A percentile compares a stretch with the other conserved stretches of the same genome.
phyloP scores from a whole-genome alignment of 1,140 invertebrate species.

The Sycophila sp. region DNA sequence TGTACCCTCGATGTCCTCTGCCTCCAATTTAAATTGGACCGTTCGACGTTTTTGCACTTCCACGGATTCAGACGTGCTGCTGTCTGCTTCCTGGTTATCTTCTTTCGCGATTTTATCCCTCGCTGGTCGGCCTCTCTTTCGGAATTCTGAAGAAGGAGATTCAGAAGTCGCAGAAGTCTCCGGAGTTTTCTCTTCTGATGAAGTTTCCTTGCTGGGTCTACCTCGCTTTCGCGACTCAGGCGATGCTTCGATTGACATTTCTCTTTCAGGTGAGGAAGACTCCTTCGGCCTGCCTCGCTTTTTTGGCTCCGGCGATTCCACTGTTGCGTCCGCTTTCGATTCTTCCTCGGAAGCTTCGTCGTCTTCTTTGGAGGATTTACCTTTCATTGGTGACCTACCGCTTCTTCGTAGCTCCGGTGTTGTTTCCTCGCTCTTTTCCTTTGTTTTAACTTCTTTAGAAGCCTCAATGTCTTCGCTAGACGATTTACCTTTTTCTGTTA shows the following conservation, averaged over 20 bases:
- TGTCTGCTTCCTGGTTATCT: neutral
- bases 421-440: too few species aligned
- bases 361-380: too few species aligned
- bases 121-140: neutral
- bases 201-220: neutral
- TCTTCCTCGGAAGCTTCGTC: too few species aligned
- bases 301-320: too few species aligned
- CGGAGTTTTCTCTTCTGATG: neutral
- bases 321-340: too few species aligned
- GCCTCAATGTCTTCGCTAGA: too few species aligned
- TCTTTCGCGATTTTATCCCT: neutral
- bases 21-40: neutral
- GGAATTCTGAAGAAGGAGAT: neutral
- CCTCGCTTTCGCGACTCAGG: conserved; percentile 2
- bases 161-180: neutral
- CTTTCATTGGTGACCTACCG: too few species aligned
- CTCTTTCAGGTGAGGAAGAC: too few species aligned
- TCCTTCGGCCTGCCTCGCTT: too few species aligned
- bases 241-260: neutral
- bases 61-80: neutral
- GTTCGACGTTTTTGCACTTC: neutral
- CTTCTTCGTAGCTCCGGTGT: too few species aligned
- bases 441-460: too few species aligned
- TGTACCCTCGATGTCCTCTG: neutral
- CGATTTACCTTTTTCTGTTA: too few species aligned